Percentiles rank a stretch among this genome's conserved stretches.
phyloP scores from a whole-genome alignment of 2,797 vertebrate species.

The Ambastaia sidthimunki region DNA sequence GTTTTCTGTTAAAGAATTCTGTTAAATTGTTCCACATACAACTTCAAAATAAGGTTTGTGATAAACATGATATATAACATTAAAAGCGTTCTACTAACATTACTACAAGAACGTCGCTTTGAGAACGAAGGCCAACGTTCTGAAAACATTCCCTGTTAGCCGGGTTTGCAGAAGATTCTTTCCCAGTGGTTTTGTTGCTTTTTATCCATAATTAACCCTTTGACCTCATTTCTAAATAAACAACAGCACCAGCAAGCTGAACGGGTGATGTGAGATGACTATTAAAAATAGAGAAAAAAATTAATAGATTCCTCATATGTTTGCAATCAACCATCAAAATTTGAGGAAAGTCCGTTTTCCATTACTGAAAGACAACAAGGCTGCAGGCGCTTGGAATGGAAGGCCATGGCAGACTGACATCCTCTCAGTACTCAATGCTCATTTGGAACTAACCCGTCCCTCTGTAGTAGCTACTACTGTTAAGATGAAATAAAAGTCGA shows the following conservation, averaged over 20 bases:
- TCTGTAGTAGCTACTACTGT: conserved; percentile 56
- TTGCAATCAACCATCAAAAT: conserved; percentile 73
- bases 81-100: no score
- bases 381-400: conserved; percentile 48
- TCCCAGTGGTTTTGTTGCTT: background rate
- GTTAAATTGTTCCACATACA: no score
- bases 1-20: no score
- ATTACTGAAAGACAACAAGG: conserved; percentile 55
- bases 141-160: no score
- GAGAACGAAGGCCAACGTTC: no score
- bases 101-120: no score
- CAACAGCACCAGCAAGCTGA: conserved; percentile 24
- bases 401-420: conserved; percentile 56
- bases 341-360: conserved; percentile 64
- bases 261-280: conserved; percentile 49
- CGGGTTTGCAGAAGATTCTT: background rate
- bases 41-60: no score
- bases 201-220: background rate
- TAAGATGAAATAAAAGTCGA: conserved; percentile 42
- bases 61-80: no score
- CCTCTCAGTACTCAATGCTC: conserved; percentile 52
- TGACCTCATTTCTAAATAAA: conserved; percentile 16
- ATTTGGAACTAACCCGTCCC: conserved; percentile 49
- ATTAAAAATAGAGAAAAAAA: conserved; percentile 54
- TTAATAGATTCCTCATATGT: conserved; percentile 65